Evolutionary conservation across 2,888 invertebrate species (phyloP).

Genomic region (Thymelicus acteon): DNA sequence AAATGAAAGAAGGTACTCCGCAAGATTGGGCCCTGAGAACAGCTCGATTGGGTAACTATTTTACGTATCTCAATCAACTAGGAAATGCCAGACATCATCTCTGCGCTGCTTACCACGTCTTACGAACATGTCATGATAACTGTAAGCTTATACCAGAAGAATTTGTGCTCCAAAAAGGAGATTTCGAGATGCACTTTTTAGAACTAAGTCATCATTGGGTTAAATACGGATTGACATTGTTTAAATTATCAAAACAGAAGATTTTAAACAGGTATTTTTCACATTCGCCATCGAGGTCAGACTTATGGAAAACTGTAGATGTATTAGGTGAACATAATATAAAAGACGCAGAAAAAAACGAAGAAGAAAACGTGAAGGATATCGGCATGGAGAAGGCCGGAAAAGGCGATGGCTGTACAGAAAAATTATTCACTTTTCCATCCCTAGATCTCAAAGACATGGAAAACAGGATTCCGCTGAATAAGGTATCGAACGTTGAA

Average conservation of each 20-base stretch:
- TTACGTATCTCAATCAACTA: constrained; percentile 71
- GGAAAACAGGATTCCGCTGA: constrained; percentile 64
- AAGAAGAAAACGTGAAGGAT: constrained; percentile 69
- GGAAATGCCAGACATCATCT: constrained; percentile 87
- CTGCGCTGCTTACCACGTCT: constrained; percentile 84
- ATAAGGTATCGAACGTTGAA: constrained; percentile 60
- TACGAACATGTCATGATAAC: constrained; percentile 83
- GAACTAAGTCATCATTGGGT: constrained; percentile 86
- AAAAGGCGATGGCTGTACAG: constrained; percentile 60
- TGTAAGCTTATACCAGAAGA: constrained; percentile 77
- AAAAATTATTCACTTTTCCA: constrained; percentile 65
- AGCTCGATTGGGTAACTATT: constrained; percentile 82
- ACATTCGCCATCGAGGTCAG: constrained; percentile 57
- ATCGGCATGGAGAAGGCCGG: constrained; percentile 63
- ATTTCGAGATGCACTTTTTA: constrained; percentile 74
- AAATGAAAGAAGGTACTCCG: constrained; percentile 83
- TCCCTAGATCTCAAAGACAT: constrained; percentile 68
- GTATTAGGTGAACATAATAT: constrained; percentile 51
- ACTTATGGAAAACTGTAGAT: constrained; percentile 73
- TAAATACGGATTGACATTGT: constrained; percentile 85
- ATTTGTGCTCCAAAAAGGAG: constrained; percentile 68
- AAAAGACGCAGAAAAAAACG: constrained; percentile 52
- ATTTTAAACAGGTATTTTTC: constrained; percentile 72
- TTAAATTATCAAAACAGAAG: constrained; percentile 82
- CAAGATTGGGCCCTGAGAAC: constrained; percentile 84